phyloP scores from a whole-genome alignment of 2,888 invertebrate species.

The Horisme vitalbata region DNA sequence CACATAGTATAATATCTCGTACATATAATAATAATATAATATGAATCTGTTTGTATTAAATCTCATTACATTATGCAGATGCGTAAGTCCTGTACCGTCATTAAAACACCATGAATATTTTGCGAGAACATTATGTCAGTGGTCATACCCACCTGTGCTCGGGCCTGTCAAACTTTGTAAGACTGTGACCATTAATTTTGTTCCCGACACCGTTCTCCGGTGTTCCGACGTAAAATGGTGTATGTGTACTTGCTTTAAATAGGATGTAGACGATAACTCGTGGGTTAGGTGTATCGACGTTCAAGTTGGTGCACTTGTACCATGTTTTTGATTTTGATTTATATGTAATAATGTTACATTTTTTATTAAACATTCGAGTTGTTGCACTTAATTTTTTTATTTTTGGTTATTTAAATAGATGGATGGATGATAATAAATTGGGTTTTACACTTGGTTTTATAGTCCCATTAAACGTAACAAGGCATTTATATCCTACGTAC shows the following conservation, averaged over 20 bases:
- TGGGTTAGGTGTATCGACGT: constrained; percentile 11
- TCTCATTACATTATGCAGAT: constrained; percentile 33
- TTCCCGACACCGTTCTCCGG: constrained; percentile 26
- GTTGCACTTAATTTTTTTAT: too few relatives aligned
- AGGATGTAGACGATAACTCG: constrained; percentile 13
- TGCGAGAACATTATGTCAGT: constrained; percentile 35
- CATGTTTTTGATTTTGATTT: too few relatives aligned
- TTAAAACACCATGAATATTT: constrained; percentile 36
- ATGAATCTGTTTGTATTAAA: constrained; percentile 26
- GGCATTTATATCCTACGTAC: too few relatives aligned
- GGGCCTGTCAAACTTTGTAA: constrained; percentile 31
- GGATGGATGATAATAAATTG: too few relatives aligned
- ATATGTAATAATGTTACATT: too few relatives aligned
- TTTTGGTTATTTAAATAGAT: too few relatives aligned
- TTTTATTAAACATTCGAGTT: too few relatives aligned
- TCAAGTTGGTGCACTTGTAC: too few relatives aligned
- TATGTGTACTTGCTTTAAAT: constrained; percentile 16
- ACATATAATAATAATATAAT: constrained; percentile 13
- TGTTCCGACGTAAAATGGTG: constrained; percentile 23
- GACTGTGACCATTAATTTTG: constrained; percentile 30
- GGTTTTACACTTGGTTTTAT: too few relatives aligned
- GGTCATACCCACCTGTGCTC: constrained; percentile 35
- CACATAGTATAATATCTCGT: constrained; percentile 15
- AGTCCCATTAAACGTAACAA: too few relatives aligned
- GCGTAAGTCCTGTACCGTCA: constrained; percentile 33